A percentile compares a stretch with the other conserved stretches of the same genome.
Conservation (phyloP, 92 coral and sea anemone species). For the Porites cylindrica region DNA sequence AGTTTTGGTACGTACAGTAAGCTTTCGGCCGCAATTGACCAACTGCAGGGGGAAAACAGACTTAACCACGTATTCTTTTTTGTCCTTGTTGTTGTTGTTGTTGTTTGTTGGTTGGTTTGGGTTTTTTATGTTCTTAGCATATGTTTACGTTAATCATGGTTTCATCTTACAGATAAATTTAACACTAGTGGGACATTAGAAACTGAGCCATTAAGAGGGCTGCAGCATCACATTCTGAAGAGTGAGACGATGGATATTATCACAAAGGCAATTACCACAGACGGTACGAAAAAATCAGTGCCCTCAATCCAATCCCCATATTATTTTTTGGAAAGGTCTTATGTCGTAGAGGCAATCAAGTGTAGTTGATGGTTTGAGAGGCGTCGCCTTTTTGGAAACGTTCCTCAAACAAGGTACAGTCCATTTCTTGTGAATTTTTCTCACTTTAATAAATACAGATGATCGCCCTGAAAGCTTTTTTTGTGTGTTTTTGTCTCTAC, state of each 20-base stretch:
- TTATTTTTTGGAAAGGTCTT: too few species aligned
- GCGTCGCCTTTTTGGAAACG: too few species aligned
- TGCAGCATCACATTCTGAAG: slow-evolving; percentile 88
- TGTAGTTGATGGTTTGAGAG: too few species aligned
- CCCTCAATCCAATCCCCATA: not conserved
- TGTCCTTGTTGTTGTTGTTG: too few species aligned
- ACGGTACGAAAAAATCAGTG: slow-evolving; percentile 61
- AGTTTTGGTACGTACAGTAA: too few species aligned
- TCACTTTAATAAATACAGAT: not conserved
- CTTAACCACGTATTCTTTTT: too few species aligned
- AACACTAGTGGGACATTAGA: slow-evolving; percentile 62
- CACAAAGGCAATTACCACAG: slow-evolving; percentile 64
- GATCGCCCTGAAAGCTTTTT: not conserved
- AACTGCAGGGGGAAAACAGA: too few species aligned
- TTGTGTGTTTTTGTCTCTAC: not conserved
- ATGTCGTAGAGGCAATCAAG: too few species aligned
- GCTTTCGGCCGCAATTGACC: too few species aligned
- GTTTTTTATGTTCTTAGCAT: too few species aligned
- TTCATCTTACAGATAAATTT: slow-evolving; percentile 58
- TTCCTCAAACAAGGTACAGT: too few species aligned
- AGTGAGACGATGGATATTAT: slow-evolving; percentile 80
- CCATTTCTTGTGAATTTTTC: not conserved
- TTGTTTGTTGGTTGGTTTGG: too few species aligned
- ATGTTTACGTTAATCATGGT: not conserved
- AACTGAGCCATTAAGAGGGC: slow-evolving; percentile 61